phyloP scores from a whole-genome alignment of 2,113 vertebrate genomes.

The Notarius quadriscutis region DNA sequence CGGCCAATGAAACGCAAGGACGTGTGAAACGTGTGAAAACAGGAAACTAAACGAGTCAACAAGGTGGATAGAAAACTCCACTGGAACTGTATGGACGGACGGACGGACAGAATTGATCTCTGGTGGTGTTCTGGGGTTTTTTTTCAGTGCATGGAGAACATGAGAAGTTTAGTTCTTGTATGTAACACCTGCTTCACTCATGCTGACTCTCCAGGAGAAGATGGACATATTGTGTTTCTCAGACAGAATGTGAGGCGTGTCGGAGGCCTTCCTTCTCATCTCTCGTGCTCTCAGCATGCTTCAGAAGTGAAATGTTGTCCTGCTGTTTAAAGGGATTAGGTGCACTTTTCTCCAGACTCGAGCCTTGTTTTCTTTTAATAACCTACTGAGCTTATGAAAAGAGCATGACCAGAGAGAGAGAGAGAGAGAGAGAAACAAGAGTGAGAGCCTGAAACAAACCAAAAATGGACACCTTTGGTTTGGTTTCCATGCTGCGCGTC shows the following conservation, averaged over 20 bases:
- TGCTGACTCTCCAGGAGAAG: background rate
- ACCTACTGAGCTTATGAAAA: constrained; percentile 50
- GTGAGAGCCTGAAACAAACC: background rate
- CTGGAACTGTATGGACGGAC: background rate
- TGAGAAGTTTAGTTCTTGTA: background rate
- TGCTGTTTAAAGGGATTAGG: constrained; percentile 61
- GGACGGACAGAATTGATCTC: constrained; percentile 15
- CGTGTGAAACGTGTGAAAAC: background rate
- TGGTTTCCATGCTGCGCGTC: background rate
- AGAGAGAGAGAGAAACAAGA: background rate
- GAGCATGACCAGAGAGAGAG: background rate
- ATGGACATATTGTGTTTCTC: background rate
- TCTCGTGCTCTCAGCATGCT: constrained; percentile 29
- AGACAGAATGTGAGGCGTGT: constrained; percentile 10
- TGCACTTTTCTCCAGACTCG: constrained; percentile 55
- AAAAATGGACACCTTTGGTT: background rate
- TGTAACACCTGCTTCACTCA: background rate
- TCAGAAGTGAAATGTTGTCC: constrained; percentile 50
- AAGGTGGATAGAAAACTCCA: background rate
- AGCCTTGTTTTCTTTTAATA: constrained; percentile 75
- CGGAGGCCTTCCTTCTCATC: background rate
- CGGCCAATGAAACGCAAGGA: background rate
- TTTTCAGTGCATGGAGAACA: background rate
- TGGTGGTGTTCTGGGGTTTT: background rate
- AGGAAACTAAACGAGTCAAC: background rate